Conservation (phyloP, 2,113 vertebrate species). For the Hepsetus odoe region DNA sequence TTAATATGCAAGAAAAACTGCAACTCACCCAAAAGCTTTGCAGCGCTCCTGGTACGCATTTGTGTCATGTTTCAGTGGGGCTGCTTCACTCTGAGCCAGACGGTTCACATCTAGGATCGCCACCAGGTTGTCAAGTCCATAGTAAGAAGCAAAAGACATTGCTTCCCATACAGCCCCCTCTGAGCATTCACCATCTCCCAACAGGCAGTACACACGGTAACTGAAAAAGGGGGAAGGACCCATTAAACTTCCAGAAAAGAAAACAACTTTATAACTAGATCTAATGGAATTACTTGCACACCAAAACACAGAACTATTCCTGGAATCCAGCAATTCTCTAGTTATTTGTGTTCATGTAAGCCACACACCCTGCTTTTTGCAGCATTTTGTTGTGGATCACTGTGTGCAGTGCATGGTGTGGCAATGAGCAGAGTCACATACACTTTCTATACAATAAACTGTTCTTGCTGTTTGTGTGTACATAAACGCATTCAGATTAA, state of each 20-base stretch:
- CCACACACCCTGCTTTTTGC: no score
- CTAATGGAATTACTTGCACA: no score
- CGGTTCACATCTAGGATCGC: slow-evolving; percentile 84
- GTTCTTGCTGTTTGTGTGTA: no score
- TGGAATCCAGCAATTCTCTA: no score
- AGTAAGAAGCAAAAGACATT: slow-evolving; percentile 85
- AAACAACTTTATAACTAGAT: background rate
- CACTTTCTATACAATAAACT: no score
- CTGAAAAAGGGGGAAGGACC: slow-evolving; percentile 59
- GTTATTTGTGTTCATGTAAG: no score
- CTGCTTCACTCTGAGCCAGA: slow-evolving; percentile 79
- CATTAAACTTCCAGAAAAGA: background rate
- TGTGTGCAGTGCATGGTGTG: no score
- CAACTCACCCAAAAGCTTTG: slow-evolving; percentile 85
- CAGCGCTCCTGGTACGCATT: slow-evolving; percentile 79
- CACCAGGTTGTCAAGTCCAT: slow-evolving; percentile 85
- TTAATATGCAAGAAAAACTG: background rate
- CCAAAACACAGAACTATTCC: no score
- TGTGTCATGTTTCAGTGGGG: slow-evolving; percentile 77
- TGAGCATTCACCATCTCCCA: slow-evolving; percentile 83
- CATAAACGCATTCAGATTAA: no score
- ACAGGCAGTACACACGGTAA: slow-evolving; percentile 85
- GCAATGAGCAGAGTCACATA: no score
- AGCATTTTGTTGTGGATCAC: no score
- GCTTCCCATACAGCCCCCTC: slow-evolving; percentile 89